Base-by-base conservation (phyloP, 1,140 invertebrate species). In the Temnothorax curvispinosus region DNA sequence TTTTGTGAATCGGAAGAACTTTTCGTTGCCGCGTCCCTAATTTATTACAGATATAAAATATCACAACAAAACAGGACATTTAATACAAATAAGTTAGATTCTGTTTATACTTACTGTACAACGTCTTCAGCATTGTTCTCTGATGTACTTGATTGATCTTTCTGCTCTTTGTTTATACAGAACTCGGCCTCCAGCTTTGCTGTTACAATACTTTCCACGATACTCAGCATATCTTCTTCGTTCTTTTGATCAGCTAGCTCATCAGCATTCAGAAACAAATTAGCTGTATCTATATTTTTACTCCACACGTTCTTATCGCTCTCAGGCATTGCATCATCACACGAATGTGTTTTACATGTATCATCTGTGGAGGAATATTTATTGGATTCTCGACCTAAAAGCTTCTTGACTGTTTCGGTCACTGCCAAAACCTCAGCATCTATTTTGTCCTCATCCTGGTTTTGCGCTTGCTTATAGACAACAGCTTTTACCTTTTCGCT, bases 191-290 rank as follows among this genome's bases (percentile, higher is more conserved):
- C 87, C 13, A 91, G 44, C 27, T 92, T 67, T 64, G 77, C 72
- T 8, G 88, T 90, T 15, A 89, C 69, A 69, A 92, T 78, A 74
- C 82, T 92, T 74, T 91, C 89, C 21, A 84, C 77, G 18, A 74
- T 47, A 21, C 41, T 69, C 0, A 87, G 56, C 8, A 72, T 41
- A 18, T 60, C 38, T 35, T 92, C 85, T 54, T 78, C 71, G 32
- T 85, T 9, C 58, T 67, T 86, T 60, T 89, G 74, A 8, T 76
- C 41, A 18, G 58, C 32, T 9, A 78, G 5, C 8, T 78, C 47
- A 8, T 90, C 82, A 41, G 71, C 50, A 64, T 88, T 85, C 38
- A 71, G 64, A 47, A 91, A 86, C 50, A 89, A 9, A 76, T 78
- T 71, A 13, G 41, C 41, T 72, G 65, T 50, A 87, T 65, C 65